These are phyloP conservation scores for Bhutanitis thaidina DNA, from an alignment of 2,888 invertebrate species.

Conservation along the genomic window DNA sequence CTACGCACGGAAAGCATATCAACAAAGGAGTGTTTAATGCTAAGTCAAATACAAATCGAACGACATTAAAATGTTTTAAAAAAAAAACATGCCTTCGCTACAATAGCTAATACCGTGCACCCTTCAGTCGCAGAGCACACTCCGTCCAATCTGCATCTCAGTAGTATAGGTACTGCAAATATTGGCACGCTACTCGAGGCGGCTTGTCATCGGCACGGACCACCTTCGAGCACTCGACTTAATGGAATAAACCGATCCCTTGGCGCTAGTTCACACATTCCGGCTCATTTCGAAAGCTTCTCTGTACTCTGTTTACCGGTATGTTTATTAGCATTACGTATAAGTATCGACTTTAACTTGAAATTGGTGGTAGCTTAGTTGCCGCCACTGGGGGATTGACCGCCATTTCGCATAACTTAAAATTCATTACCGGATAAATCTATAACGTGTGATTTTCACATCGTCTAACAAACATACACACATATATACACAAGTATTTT, in stretches of 20 bases:
- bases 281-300: background rate
- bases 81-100: slow-evolving; percentile 25
- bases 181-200: slow-evolving; percentile 63
- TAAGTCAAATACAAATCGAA: too few relatives aligned
- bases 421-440: too few relatives aligned
- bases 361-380: too few relatives aligned
- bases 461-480: too few relatives aligned
- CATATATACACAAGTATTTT: too few relatives aligned
- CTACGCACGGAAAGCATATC: too few relatives aligned
- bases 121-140: slow-evolving; percentile 46
- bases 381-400: too few relatives aligned
- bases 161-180: slow-evolving; percentile 68
- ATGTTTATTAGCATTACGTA: background rate
- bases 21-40: too few relatives aligned
- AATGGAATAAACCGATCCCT: slow-evolving; percentile 50
- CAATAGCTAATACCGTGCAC: slow-evolving; percentile 45
- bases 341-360: too few relatives aligned
- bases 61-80: background rate
- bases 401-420: too few relatives aligned
- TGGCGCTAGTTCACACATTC: slow-evolving; percentile 16
- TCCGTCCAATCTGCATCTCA: slow-evolving; percentile 51
- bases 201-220: slow-evolving; percentile 60
- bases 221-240: slow-evolving; percentile 50
- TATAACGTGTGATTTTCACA: too few relatives aligned
- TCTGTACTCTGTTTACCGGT: background rate